Conservation (phyloP, 2,797 vertebrate genomes). For the Coluber constrictor region DNA sequence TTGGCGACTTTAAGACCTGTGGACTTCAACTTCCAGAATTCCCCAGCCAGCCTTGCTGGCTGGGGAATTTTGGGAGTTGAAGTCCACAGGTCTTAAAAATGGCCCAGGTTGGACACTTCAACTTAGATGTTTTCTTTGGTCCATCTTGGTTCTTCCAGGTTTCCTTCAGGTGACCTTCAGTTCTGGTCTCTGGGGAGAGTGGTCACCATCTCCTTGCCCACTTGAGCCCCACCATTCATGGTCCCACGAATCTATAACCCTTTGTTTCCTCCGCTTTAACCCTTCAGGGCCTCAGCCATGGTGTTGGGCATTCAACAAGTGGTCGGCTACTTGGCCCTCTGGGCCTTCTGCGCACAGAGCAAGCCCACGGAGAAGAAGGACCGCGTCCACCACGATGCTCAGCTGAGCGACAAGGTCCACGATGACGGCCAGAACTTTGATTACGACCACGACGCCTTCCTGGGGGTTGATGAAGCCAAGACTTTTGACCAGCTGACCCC, state of each 20-base stretch:
- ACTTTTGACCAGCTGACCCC: slow-evolving; percentile 95
- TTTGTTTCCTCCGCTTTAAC: fast-evolving
- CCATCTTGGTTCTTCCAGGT: neutral
- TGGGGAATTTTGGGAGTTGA: neutral
- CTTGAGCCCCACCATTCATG: neutral
- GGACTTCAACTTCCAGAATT: neutral
- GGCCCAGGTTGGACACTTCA: no score
- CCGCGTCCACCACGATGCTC: slow-evolving; percentile 85
- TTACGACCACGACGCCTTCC: slow-evolving; percentile 97
- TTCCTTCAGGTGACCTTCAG: neutral
- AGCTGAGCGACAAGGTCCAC: slow-evolving; percentile 86
- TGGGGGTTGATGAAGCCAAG: slow-evolving; percentile 94
- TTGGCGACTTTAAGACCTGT: neutral
- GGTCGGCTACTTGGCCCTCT: slow-evolving; percentile 82
- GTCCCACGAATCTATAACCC: neutral
- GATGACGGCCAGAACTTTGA: slow-evolving; percentile 89
- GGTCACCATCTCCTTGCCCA: neutral
- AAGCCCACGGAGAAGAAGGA: slow-evolving; percentile 97
- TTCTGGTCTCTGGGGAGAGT: neutral
- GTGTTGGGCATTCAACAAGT: slow-evolving; percentile 74
- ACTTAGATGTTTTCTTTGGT: neutral
- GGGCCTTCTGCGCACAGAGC: slow-evolving; percentile 79
- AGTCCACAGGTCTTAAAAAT: neutral
- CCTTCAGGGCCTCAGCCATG: neutral
- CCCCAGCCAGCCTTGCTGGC: no score